Conservation (phyloP, 1,140 invertebrate species). For the Drosophila pectinifera region DNA sequence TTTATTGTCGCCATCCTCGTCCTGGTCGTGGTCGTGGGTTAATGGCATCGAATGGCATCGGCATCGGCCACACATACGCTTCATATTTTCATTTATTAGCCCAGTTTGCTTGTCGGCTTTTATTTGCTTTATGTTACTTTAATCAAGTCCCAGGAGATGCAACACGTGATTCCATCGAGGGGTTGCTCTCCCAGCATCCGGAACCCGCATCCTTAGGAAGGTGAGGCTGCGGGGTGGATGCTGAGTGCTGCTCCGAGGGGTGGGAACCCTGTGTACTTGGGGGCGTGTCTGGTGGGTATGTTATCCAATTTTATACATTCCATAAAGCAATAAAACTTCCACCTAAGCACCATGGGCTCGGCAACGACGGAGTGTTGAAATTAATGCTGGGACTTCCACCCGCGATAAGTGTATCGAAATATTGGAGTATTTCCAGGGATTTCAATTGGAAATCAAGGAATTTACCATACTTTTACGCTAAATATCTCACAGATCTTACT, state of each 20-base stretch:
- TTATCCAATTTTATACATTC: constrained; percentile 75
- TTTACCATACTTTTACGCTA: neutral
- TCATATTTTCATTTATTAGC: constrained; percentile 83
- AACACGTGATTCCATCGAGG: constrained; percentile 78
- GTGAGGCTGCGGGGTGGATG: constrained; percentile 2
- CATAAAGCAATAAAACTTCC: constrained; percentile 75
- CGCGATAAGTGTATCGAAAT: neutral
- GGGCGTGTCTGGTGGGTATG: constrained; percentile 56
- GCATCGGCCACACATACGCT: constrained; percentile 58
- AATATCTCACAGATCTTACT: neutral
- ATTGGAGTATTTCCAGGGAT: neutral
- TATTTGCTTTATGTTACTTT: constrained; percentile 82
- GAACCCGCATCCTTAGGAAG: constrained; percentile 1
- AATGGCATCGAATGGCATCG: constrained; percentile 51
- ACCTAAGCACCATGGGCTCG: constrained; percentile 48
- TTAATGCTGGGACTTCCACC: constrained; percentile 8
- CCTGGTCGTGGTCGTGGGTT: constrained; percentile 9
- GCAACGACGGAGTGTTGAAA: constrained; percentile 4
- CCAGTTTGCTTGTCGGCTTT: constrained; percentile 60
- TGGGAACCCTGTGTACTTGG: constrained; percentile 14
- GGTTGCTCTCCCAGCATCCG: constrained; percentile 22
- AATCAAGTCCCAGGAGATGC: constrained; percentile 84
- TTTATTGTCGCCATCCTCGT: constrained; percentile 22
- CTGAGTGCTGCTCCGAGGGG: constrained; percentile 6
- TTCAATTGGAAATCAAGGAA: neutral